Evolutionary conservation across 2,797 vertebrate species (phyloP).

Genomic region (Pitangus sulphuratus): DNA sequence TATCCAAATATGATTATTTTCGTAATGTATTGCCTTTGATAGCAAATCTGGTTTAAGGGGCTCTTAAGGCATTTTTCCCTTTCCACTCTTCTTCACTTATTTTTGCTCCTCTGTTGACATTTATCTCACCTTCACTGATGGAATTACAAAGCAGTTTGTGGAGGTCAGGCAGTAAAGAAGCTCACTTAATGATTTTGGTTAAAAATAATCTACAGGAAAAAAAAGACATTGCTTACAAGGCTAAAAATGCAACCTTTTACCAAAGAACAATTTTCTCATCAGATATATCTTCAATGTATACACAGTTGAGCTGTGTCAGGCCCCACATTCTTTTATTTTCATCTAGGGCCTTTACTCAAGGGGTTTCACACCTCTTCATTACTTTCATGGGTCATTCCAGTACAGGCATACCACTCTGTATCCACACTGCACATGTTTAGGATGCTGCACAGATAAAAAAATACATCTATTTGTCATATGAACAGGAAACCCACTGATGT

Average conservation of each 20-base stretch:
- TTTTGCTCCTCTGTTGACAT: not conserved
- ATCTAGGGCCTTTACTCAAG: not conserved
- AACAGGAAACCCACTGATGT: not conserved
- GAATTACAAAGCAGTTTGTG: not conserved
- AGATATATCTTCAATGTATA: not conserved
- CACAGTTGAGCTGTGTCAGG: not conserved
- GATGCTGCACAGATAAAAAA: fast-evolving
- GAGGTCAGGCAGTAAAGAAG: not conserved
- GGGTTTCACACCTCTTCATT: fast-evolving
- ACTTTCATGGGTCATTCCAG: not conserved
- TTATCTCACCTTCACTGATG: not conserved
- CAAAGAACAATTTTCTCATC: not conserved
- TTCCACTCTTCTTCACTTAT: not conserved
- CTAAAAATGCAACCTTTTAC: not conserved
- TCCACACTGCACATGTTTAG: not conserved
- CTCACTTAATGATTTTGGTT: not conserved
- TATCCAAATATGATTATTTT: not conserved
- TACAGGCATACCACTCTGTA: not conserved
- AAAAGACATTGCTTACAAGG: fast-evolving
- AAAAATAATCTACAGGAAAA: not conserved
- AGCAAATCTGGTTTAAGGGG: not conserved
- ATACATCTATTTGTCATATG: not conserved
- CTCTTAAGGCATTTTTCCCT: not conserved
- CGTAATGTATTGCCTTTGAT: not conserved
- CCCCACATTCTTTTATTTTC: not conserved